Conservation (phyloP, 92 coral and sea anemone species). For the Galaxea fascicularis region DNA sequence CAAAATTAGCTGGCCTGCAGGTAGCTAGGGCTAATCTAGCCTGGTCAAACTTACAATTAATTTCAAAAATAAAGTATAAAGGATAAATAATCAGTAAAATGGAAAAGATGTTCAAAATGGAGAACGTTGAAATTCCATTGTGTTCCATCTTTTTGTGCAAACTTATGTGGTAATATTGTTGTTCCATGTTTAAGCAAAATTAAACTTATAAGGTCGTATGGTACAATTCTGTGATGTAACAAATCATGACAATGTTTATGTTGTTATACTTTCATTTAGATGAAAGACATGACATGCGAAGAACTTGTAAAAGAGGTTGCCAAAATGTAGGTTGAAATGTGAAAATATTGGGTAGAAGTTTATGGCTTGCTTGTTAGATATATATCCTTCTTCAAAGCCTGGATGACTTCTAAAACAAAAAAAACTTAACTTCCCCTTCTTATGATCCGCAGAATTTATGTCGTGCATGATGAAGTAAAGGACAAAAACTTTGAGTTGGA, state of each 20-base stretch:
- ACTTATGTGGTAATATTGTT: no score
- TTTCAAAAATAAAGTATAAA: no score
- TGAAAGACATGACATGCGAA: conserved; percentile 87
- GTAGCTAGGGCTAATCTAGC: no score
- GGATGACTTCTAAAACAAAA: neutral
- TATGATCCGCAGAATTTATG: conserved; percentile 80
- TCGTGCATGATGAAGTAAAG: conserved; percentile 97
- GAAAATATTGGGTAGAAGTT: neutral
- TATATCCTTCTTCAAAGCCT: no score
- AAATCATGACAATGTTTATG: neutral
- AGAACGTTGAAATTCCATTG: no score
- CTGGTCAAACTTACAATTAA: no score
- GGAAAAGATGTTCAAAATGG: no score
- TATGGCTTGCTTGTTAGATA: no score
- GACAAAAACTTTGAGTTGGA: conserved; percentile 97
- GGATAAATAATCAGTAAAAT: no score
- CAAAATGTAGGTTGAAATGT: conserved; percentile 85
- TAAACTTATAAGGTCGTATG: neutral
- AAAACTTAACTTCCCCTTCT: neutral
- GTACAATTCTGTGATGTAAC: neutral
- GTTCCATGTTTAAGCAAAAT: neutral
- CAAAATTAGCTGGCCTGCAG: no score
- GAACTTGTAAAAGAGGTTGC: conserved; percentile 98
- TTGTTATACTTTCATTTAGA: conserved; percentile 47
- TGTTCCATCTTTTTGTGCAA: neutral